Evolutionary conservation across 2,113 vertebrate species (phyloP).

Genomic region (Malurus elegans): DNA sequence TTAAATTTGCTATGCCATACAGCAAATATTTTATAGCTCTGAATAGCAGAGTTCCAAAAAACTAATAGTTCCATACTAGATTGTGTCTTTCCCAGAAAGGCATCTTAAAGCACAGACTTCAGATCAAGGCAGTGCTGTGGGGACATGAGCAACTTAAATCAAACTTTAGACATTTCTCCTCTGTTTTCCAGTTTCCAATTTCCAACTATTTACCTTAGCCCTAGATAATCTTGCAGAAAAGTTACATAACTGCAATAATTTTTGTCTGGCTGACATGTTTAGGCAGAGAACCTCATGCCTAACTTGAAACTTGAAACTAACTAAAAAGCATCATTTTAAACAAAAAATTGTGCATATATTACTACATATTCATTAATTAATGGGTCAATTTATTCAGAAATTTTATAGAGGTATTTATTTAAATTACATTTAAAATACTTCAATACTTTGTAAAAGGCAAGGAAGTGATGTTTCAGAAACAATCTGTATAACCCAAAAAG

Average conservation of each 20-base stretch:
- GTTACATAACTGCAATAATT: not conserved
- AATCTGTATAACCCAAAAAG: not conserved
- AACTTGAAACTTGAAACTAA: not conserved
- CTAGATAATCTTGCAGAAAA: not conserved
- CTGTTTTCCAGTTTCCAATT: not conserved
- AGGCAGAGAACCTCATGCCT: not conserved
- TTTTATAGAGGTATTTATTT: not conserved
- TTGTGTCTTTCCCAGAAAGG: not conserved
- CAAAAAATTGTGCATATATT: not conserved
- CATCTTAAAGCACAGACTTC: not conserved
- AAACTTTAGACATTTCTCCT: accelerated
- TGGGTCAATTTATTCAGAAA: not conserved
- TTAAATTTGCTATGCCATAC: not conserved
- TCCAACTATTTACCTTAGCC: not conserved
- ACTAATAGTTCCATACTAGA: not conserved
- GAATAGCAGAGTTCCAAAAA: not conserved
- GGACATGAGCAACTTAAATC: not conserved
- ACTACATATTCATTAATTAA: not conserved
- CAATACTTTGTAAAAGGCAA: not conserved
- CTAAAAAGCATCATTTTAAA: not conserved
- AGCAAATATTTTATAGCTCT: not conserved
- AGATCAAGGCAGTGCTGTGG: not conserved
- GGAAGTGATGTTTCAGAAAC: not conserved
- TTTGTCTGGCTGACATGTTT: not conserved
- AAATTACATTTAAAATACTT: not conserved